Percentiles rank a stretch among this genome's conserved stretches.
Evolutionary conservation across 1,140 invertebrate species (phyloP).

Genomic region (Sinonovacula constricta): DNA sequence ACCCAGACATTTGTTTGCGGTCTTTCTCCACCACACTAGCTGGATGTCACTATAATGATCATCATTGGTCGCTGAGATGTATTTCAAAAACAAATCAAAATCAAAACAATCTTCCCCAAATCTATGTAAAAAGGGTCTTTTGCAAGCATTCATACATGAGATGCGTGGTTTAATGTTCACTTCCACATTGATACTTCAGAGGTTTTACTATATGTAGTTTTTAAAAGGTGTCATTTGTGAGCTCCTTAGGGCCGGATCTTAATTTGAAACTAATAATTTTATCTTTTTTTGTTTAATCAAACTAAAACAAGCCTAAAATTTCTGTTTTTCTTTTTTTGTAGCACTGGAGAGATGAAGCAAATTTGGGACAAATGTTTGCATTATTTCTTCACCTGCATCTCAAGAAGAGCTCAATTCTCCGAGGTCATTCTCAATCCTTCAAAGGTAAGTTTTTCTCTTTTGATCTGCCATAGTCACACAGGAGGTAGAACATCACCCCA

Average conservation of each 20-base stretch:
- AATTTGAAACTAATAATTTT: slow-evolving; percentile 72
- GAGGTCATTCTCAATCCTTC: slow-evolving; percentile 83
- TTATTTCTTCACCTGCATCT: slow-evolving; percentile 87
- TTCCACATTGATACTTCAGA: not conserved
- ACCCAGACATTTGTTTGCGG: too few species aligned
- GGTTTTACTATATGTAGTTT: not conserved
- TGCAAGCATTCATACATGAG: too few species aligned
- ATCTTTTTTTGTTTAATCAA: too few species aligned
- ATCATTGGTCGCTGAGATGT: too few species aligned
- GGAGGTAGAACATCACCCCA: too few species aligned
- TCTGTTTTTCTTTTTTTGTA: slow-evolving; percentile 64
- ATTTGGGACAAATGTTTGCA: slow-evolving; percentile 87
- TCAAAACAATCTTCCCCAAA: too few species aligned
- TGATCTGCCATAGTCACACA: too few species aligned
- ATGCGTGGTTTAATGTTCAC: not conserved
- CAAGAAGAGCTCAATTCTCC: slow-evolving; percentile 84
- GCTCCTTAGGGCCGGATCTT: slow-evolving; percentile 68
- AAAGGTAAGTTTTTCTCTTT: slow-evolving; percentile 79
- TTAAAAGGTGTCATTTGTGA: not conserved
- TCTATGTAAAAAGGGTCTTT: too few species aligned
- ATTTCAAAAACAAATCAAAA: too few species aligned
- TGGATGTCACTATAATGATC: too few species aligned
- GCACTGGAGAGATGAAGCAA: slow-evolving; percentile 59
- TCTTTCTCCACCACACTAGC: too few species aligned
- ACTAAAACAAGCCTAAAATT: slow-evolving; percentile 74